phyloP scores from a whole-genome alignment of 2,888 invertebrate genomes.

The Drosophila kambysellisi region DNA sequence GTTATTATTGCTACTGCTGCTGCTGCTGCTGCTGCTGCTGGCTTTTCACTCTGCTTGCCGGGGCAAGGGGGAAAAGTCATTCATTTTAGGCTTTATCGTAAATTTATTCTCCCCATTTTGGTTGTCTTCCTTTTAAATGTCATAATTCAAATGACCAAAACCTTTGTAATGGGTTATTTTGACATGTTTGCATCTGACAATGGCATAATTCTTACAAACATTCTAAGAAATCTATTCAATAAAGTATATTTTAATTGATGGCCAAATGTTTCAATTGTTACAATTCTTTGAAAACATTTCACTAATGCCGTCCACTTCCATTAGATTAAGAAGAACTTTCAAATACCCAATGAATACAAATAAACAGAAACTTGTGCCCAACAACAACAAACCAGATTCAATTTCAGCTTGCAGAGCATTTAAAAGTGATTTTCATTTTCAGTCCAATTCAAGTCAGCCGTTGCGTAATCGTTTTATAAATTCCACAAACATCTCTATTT shows the following conservation, averaged over 20 bases:
- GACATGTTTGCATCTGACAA: conserved; percentile 32
- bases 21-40: conserved; percentile 17
- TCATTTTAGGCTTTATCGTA: conserved; percentile 58
- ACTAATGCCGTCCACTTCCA: neutral
- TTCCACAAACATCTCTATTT: neutral
- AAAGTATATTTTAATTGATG: conserved; percentile 2
- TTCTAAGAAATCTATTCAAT: conserved; percentile 7
- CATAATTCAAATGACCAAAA: conserved; percentile 52
- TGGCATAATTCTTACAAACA: conserved; percentile 12
- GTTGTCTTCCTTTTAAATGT: conserved; percentile 51
- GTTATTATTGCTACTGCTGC: conserved; percentile 39
- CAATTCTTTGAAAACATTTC: neutral
- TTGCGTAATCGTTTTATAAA: neutral
- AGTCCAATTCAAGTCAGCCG: neutral
- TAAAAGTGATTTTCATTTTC: neutral
- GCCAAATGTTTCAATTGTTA: neutral
- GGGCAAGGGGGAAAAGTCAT: conserved; percentile 59
- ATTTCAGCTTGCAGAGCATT: no score
- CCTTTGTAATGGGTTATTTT: conserved; percentile 32
- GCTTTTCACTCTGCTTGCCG: conserved; percentile 39
- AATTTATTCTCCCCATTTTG: conserved; percentile 16
- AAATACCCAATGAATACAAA: neutral
- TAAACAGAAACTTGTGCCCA: neutral
- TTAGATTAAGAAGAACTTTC: neutral
- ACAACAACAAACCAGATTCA: neutral